phyloP scores from a whole-genome alignment of 2,113 vertebrate species.

The Myotis yumanensis region DNA sequence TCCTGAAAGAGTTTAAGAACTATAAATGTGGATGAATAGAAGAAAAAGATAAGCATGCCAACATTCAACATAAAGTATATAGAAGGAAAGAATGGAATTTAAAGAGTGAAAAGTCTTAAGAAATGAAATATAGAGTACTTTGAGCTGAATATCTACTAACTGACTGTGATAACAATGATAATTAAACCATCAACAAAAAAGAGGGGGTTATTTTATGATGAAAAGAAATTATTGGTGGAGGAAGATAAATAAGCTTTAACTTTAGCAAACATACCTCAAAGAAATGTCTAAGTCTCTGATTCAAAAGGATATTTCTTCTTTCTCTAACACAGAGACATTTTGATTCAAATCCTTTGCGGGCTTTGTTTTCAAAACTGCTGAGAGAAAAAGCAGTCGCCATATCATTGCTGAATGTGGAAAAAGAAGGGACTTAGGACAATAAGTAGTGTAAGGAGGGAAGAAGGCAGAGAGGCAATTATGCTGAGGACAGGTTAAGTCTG shows the following conservation, averaged over 20 bases:
- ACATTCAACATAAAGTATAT: neutral
- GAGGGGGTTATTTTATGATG: neutral
- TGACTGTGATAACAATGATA: neutral
- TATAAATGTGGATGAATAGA: neutral
- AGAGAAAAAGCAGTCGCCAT: neutral
- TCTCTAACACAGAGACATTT: neutral
- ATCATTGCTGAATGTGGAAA: neutral
- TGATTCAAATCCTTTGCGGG: slow-evolving; percentile 15
- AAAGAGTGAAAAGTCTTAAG: slow-evolving; percentile 7
- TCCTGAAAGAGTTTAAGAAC: neutral
- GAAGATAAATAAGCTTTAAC: neutral
- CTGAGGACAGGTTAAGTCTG: neutral
- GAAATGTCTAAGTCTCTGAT: slow-evolving; percentile 16
- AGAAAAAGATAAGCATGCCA: slow-evolving; percentile 23
- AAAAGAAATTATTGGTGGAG: neutral
- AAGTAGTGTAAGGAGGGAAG: neutral
- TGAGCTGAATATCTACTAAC: neutral
- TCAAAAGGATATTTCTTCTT: slow-evolving; percentile 26
- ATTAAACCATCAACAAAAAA: neutral
- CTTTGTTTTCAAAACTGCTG: neutral
- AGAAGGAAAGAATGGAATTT: slow-evolving; percentile 12
- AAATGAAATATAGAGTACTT: slow-evolving; percentile 13
- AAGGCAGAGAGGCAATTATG: neutral
- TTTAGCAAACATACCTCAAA: slow-evolving; percentile 20
- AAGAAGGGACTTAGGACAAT: neutral